A percentile compares a stretch with the other conserved stretches of the same genome.
phyloP scores from a whole-genome alignment of 2,113 vertebrate species.

The Delphinapterus leucas region DNA sequence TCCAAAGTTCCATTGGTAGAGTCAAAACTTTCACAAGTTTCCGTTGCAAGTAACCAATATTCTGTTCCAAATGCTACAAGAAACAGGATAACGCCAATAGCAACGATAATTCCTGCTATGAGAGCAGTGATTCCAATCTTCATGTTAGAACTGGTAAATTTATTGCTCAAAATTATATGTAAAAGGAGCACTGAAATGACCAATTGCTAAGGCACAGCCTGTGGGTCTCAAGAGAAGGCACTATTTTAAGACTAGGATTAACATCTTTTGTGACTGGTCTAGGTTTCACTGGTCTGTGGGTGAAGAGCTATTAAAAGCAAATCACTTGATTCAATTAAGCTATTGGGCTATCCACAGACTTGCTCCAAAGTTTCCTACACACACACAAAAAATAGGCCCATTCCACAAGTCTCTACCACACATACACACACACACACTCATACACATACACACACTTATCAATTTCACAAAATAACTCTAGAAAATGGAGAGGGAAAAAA shows the following conservation, averaged over 20 bases:
- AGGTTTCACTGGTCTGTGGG: conserved; percentile 80
- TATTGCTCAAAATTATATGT: background rate
- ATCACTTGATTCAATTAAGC: conserved; percentile 72
- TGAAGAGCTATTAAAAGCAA: conserved; percentile 80
- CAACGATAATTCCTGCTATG: conserved; percentile 84
- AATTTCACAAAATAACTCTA: background rate
- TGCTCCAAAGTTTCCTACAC: background rate
- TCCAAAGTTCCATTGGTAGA: conserved; percentile 52
- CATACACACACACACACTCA: too few relatives aligned
- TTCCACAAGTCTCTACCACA: too few relatives aligned
- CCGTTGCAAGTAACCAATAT: conserved; percentile 90
- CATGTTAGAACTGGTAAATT: conserved; percentile 79
- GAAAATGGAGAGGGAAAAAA: background rate
- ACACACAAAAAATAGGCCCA: too few relatives aligned
- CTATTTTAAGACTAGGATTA: conserved; percentile 87
- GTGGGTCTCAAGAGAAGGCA: conserved; percentile 16
- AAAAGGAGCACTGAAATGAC: background rate
- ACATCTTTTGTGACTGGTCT: conserved; percentile 74
- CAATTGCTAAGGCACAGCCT: background rate
- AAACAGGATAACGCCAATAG: conserved; percentile 86
- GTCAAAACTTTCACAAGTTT: conserved; percentile 80
- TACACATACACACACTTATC: too few relatives aligned
- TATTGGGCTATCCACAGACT: conserved; percentile 69
- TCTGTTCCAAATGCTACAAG: conserved; percentile 89
- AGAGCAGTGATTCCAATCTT: conserved; percentile 85